Conservation (phyloP, 2,797 vertebrate species). For the Gymnopithys bicolor region DNA sequence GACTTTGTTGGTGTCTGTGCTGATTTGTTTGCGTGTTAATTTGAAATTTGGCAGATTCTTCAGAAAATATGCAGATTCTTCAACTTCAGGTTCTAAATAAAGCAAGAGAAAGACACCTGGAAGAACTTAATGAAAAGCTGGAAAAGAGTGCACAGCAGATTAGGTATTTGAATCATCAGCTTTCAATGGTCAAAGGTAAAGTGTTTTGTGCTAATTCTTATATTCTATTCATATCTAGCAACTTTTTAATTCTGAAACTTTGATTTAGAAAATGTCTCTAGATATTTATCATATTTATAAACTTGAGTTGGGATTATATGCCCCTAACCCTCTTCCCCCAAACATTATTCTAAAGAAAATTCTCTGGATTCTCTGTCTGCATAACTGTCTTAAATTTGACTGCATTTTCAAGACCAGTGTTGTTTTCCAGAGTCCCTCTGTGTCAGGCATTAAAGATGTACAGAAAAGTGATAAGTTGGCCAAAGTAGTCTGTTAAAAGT, state of each 20-base stretch:
- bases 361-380: neutral
- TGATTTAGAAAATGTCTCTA: neutral
- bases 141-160: slow-evolving; percentile 89
- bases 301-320: neutral
- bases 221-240: neutral
- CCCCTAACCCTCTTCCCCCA: neutral
- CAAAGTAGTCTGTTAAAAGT: neutral
- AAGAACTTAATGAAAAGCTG: slow-evolving; percentile 87
- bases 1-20: neutral
- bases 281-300: neutral
- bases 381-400: neutral
- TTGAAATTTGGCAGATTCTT: slow-evolving; percentile 78
- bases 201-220: neutral
- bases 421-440: neutral
- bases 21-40: neutral
- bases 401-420: neutral
- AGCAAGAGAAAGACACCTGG: slow-evolving; percentile 89
- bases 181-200: slow-evolving; percentile 89
- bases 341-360: neutral
- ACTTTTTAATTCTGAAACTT: neutral
- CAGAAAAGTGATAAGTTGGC: neutral
- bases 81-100: slow-evolving; percentile 92
- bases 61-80: slow-evolving; percentile 86
- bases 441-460: neutral
- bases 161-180: slow-evolving; percentile 92